These are phyloP conservation scores for Anolis carolinensis DNA, from an alignment of 2,113 vertebrate species.

Conservation along the genomic window DNA sequence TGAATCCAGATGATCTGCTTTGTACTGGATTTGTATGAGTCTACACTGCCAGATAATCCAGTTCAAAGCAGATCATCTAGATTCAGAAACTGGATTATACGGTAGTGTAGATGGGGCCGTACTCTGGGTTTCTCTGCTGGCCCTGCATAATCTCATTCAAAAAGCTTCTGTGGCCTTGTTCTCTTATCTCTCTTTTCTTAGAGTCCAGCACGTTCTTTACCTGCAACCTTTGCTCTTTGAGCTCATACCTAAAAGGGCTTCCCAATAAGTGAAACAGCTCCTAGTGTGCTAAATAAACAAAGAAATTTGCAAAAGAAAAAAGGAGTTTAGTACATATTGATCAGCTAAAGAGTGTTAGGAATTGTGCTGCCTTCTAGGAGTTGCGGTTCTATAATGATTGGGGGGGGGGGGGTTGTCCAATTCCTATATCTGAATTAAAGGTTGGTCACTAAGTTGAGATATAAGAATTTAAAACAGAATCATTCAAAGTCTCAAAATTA, in stretches of 20 bases:
- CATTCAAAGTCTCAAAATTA: neutral
- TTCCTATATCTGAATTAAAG: neutral
- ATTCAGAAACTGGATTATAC: no score
- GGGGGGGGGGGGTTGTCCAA: no score
- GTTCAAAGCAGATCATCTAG: no score
- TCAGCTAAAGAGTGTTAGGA: neutral
- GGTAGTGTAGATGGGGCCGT: neutral
- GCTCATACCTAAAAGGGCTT: neutral
- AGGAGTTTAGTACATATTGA: neutral
- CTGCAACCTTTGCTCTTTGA: neutral
- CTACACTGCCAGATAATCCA: no score
- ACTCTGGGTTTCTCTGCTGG: neutral
- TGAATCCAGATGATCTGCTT: no score
- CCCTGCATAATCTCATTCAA: neutral
- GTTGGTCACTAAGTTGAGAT: neutral
- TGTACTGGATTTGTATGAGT: no score
- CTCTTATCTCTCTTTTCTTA: neutral
- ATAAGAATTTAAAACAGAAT: neutral
- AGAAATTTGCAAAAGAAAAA: neutral
- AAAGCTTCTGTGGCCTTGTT: neutral
- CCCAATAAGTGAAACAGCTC: no score
- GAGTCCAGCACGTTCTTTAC: neutral
- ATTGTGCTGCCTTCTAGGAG: no score
- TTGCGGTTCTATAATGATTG: no score
- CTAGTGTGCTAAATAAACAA: neutral